Base-by-base conservation (phyloP, 2,888 invertebrate species). In the Drosophila birchii region DNA sequence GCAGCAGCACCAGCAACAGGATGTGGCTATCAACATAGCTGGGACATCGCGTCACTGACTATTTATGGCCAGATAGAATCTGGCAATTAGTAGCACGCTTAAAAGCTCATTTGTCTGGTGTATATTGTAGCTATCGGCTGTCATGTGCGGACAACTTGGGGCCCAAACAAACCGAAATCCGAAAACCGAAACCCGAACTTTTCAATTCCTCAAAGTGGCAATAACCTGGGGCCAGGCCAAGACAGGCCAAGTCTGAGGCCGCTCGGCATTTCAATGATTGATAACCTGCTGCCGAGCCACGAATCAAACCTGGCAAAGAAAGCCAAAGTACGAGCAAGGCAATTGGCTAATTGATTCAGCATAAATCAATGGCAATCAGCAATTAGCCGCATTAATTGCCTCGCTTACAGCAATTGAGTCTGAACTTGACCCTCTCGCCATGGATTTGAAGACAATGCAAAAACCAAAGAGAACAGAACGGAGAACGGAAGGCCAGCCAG, bases 161-260 rank as follows among this genome's bases (percentile, higher is more conserved):
- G 70, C 77, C 61, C 79, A 86, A 81, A 66, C 71, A 55, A 62
- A 64, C 20, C 49, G 32, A 45, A 54, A 39, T 44, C 23, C 20
- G 67, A 75, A 36, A 59, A 6, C 34, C 16, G 51, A 51, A 36
- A 16, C 16, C 51, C 34, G 34, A 75, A 45, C 53, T 54, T 75
- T 86, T 86, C 67, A 89, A 86, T 89, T 83, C 89, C 88, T 86
- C 86, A 86, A 86, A 86, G 84, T 89, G 88, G 79, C 86, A 86
- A 88, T 86, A 86, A 86, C 86, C 86, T 79, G 75, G 54, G 68
- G 58, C 59, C 77, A 55, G 71, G 73, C 79, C 81, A 55, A 58
- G 63, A 69, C 73, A 58, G 73, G 71, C 43, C 71, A 53, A 47
- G 49, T 70, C 72, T 85, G 86, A 80, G 88, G 85, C 85, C 84